Evolutionary conservation across 1,140 invertebrate genomes (phyloP).

Genomic region (Bombus consobrinus): DNA sequence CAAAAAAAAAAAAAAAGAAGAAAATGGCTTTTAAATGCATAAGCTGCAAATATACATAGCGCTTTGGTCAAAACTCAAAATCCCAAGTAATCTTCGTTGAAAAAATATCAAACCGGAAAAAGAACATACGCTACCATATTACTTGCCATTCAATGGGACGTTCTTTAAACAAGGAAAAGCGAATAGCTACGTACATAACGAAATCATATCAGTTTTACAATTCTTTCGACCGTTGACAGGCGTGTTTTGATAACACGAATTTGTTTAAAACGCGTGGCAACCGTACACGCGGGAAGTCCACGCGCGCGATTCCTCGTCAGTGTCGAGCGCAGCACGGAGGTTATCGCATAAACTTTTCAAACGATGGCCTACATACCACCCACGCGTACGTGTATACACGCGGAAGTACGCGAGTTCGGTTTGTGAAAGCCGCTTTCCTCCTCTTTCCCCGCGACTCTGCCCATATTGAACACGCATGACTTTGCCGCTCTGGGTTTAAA

Average conservation of each 20-base stretch:
- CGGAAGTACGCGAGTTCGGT: slow-evolving; percentile 29
- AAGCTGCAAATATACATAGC: no score
- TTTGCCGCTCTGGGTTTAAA: slow-evolving; percentile 48
- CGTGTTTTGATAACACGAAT: slow-evolving; percentile 9
- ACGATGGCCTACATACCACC: slow-evolving; percentile 70
- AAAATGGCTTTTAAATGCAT: no score
- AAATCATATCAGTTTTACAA: background rate
- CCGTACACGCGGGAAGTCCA: background rate
- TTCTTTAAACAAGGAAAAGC: background rate
- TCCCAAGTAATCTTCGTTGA: background rate
- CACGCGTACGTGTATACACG: slow-evolving; percentile 8
- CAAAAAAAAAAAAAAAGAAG: no score
- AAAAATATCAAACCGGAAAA: background rate
- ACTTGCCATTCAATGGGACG: background rate
- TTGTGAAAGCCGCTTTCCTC: slow-evolving; percentile 29
- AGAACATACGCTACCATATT: background rate
- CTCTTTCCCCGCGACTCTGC: background rate
- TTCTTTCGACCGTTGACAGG: background rate
- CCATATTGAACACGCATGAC: slow-evolving; percentile 52
- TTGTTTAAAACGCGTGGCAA: slow-evolving; percentile 4
- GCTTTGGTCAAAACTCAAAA: background rate
- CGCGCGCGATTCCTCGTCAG: background rate
- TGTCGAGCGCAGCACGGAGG: slow-evolving; percentile 38
- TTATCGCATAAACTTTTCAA: slow-evolving; percentile 73
- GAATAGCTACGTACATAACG: no score